phyloP scores from a whole-genome alignment of 2,797 vertebrate genomes.

The Diplodus puntazzo region DNA sequence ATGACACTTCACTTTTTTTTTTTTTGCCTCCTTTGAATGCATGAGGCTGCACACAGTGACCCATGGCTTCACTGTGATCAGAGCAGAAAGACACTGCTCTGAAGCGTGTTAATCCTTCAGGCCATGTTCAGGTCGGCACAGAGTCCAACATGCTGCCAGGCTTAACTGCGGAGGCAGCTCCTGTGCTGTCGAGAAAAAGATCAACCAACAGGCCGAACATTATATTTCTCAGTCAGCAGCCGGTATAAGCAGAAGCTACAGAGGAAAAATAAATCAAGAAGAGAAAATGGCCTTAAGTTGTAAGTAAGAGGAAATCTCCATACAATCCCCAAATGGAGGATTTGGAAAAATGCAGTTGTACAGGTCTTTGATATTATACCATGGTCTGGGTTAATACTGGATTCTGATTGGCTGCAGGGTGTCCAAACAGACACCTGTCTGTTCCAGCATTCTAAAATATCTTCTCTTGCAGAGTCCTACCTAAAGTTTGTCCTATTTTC shows the following conservation, averaged over 20 bases:
- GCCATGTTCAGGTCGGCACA: conserved; percentile 59
- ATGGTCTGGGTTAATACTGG: too few relatives aligned
- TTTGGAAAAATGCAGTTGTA: conserved; percentile 13
- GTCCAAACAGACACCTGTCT: too few relatives aligned
- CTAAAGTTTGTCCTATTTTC: too few relatives aligned
- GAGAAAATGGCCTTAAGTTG: conserved; percentile 16
- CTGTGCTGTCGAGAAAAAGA: conserved; percentile 37
- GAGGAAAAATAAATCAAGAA: conserved; percentile 18
- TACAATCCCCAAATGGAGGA: conserved; percentile 35
- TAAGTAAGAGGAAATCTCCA: conserved; percentile 23
- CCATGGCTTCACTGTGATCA: conserved; percentile 63
- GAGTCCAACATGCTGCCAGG: conserved; percentile 19
- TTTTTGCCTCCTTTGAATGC: conserved; percentile 51
- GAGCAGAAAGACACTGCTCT: conserved; percentile 55
- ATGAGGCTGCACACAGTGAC: conserved; percentile 51
- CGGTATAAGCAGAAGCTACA: conserved; percentile 26
- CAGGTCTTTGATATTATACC: conserved; percentile 14
- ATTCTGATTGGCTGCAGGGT: too few relatives aligned
- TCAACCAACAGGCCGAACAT: conserved; percentile 10
- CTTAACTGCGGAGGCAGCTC: conserved; percentile 42
- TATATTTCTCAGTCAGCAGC: conserved; percentile 24
- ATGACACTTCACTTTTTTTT: conserved; percentile 51
- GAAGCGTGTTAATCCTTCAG: conserved; percentile 56
- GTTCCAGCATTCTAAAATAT: too few relatives aligned
- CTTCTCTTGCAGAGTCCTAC: too few relatives aligned